phyloP scores from a whole-genome alignment of 2,797 vertebrate species.

The Crypturellus tataupa region DNA sequence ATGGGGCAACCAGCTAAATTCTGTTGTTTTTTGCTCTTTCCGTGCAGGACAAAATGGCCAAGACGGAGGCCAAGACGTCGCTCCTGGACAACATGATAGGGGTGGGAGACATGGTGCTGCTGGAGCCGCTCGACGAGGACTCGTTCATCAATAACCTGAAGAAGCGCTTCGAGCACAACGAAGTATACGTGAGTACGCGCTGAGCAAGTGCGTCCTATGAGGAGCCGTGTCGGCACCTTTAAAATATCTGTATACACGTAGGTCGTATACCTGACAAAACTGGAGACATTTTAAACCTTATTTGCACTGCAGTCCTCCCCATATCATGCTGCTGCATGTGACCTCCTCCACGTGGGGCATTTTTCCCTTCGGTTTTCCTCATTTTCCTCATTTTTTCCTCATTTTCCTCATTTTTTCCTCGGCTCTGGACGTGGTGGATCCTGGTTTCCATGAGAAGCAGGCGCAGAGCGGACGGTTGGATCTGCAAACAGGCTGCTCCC shows the following conservation, averaged over 20 bases:
- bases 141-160: constrained; percentile 93
- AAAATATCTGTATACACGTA: neutral
- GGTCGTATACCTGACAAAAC: neutral
- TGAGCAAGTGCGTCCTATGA: neutral
- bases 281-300: neutral
- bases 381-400: too few relatives aligned
- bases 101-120: constrained; percentile 97
- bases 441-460: neutral
- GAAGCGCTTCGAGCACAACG: constrained; percentile 94
- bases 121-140: constrained; percentile 94
- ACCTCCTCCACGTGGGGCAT: neutral
- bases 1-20: neutral
- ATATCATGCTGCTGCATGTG: neutral
- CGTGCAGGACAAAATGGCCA: constrained; percentile 84
- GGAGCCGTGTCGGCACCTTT: neutral
- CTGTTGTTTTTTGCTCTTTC: neutral
- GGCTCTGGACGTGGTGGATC: neutral
- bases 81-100: constrained; percentile 99
- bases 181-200: constrained; percentile 93
- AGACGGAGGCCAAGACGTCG: constrained; percentile 98
- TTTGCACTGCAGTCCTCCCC: neutral
- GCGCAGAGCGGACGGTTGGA: neutral
- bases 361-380: neutral
- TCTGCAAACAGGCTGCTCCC: constrained; percentile 6
- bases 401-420: too few relatives aligned